Evolutionary conservation across 2,888 invertebrate genomes (phyloP).

Genomic region (Bugula neritina): DNA sequence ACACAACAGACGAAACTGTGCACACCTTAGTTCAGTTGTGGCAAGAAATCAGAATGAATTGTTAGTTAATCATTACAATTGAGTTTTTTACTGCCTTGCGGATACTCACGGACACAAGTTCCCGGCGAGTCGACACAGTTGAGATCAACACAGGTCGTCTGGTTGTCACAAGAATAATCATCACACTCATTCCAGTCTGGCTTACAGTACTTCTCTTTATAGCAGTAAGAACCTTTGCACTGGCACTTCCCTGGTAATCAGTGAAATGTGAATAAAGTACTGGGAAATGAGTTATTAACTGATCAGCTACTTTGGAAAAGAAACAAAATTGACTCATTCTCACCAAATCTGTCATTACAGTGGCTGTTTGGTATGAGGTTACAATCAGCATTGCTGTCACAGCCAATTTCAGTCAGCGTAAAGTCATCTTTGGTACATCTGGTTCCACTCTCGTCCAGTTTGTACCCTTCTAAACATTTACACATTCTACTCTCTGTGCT

Average conservation of each 20-base stretch:
- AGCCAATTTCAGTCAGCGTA: neutral
- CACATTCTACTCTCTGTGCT: neutral
- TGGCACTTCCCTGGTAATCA: conserved; percentile 7
- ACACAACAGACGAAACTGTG: too few species aligned
- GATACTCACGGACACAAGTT: conserved; percentile 1
- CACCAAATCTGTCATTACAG: neutral
- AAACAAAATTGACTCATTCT: neutral
- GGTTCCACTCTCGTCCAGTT: neutral
- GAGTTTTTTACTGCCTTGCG: too few species aligned
- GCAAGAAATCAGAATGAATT: too few species aligned
- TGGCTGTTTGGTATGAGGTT: neutral
- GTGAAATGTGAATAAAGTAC: too few species aligned
- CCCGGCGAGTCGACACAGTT: neutral
- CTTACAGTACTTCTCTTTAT: conserved; percentile 7
- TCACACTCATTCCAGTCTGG: conserved; percentile 1
- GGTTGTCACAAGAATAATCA: neutral
- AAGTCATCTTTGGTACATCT: neutral
- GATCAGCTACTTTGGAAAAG: neutral
- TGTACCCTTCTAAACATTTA: neutral
- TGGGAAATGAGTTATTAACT: too few species aligned
- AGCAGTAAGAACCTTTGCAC: neutral
- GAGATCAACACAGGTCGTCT: neutral
- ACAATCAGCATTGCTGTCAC: conserved; percentile 5
- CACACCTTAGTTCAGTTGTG: too few species aligned
- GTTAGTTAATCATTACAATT: too few species aligned